phyloP scores from a whole-genome alignment of 2,797 vertebrate species.

The Pogonophryne albipinna region DNA sequence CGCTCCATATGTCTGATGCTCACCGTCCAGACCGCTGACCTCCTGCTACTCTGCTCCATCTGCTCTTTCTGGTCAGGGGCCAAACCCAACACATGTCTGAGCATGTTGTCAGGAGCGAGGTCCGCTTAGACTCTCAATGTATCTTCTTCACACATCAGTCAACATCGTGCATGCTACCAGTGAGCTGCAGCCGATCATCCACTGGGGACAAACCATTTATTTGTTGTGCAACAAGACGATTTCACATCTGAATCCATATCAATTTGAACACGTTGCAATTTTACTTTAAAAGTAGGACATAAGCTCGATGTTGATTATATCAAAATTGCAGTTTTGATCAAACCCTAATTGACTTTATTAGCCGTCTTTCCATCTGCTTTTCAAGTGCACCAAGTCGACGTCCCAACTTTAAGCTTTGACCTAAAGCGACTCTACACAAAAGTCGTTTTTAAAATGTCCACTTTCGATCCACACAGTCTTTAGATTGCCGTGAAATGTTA shows the following conservation, averaged over 20 bases:
- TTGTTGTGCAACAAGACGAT: background rate
- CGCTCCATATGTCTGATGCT: slow-evolving; percentile 74
- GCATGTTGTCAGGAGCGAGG: slow-evolving; percentile 43
- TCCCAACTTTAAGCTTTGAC: background rate
- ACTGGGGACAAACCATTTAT: background rate
- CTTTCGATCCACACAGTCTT: no score
- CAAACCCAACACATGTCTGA: slow-evolving; percentile 72
- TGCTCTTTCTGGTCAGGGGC: slow-evolving; percentile 66
- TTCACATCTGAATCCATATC: background rate
- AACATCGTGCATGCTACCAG: background rate
- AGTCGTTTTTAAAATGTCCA: no score
- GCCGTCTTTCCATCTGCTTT: background rate
- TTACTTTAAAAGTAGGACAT: background rate
- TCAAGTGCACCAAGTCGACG: background rate
- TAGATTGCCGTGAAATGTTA: no score
- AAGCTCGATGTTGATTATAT: background rate
- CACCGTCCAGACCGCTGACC: slow-evolving; percentile 65
- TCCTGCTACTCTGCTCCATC: slow-evolving; percentile 67
- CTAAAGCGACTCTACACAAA: background rate
- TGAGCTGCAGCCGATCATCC: background rate
- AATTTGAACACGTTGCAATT: background rate
- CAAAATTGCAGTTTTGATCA: background rate
- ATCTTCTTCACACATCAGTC: slow-evolving; percentile 14
- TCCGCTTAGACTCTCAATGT: slow-evolving; percentile 29
- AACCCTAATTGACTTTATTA: background rate